Percentiles rank a stretch among this genome's conserved stretches.
Evolutionary conservation across 2,113 vertebrate genomes (phyloP).

Genomic region (Mungos mungo): DNA sequence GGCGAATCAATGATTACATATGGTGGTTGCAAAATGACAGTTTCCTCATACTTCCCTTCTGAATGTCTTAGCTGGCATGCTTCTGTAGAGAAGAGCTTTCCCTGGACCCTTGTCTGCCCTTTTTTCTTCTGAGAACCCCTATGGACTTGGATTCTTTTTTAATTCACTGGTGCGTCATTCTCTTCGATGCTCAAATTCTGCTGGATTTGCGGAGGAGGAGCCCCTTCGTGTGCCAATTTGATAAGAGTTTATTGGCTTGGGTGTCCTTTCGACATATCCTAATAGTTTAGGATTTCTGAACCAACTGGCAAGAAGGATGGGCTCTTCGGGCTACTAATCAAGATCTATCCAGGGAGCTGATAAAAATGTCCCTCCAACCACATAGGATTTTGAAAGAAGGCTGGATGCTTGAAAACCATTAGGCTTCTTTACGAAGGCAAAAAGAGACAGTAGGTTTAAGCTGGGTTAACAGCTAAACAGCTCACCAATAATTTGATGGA

Average conservation of each 20-base stretch:
- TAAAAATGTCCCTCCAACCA: background rate
- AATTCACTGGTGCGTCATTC: background rate
- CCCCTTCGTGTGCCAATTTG: background rate
- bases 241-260: background rate
- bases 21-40: background rate
- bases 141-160: background rate
- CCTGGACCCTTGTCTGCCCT: background rate
- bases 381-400: background rate
- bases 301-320: background rate
- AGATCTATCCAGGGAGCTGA: background rate
- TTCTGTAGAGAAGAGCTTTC: background rate
- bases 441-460: background rate
- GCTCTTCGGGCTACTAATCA: background rate
- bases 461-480: background rate
- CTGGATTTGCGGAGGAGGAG: background rate
- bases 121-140: background rate
- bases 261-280: background rate
- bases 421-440: background rate
- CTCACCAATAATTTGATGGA: background rate
- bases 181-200: conserved; percentile 9
- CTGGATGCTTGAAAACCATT: background rate
- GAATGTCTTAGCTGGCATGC: background rate
- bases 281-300: background rate
- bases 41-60: background rate
- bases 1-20: background rate